Conservation (phyloP, 2,888 invertebrate species). For the Himalopsyche kuldschensis region DNA sequence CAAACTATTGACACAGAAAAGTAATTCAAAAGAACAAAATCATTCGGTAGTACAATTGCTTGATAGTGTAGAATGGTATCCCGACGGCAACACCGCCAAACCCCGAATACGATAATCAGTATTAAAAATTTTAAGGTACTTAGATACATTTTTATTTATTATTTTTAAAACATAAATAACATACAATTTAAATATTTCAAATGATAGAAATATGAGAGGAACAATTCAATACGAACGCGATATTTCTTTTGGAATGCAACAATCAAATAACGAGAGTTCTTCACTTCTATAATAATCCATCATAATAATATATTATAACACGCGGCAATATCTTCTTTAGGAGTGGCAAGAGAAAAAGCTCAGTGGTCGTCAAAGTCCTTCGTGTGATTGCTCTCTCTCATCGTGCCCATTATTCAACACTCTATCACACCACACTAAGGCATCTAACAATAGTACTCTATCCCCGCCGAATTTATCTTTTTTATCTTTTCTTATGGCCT, state of each 20-base stretch:
- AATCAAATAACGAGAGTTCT: background rate
- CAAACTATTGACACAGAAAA: too few species aligned
- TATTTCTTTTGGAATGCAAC: background rate
- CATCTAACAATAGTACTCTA: conserved; percentile 23
- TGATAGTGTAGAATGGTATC: too few species aligned
- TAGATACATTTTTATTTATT: too few species aligned
- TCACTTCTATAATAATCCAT: background rate
- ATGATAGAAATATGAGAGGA: too few species aligned
- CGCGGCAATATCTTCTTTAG: background rate
- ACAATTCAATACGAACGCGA: background rate
- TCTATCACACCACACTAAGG: conserved; percentile 21
- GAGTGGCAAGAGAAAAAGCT: background rate
- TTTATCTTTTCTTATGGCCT: conserved; percentile 9
- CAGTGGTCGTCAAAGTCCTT: background rate
- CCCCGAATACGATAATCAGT: too few species aligned
- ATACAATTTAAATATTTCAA: too few species aligned
- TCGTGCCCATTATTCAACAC: conserved; percentile 27
- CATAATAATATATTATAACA: background rate
- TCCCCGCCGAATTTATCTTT: conserved; percentile 30
- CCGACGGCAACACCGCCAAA: too few species aligned
- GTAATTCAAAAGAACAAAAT: too few species aligned
- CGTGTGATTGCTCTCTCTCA: background rate
- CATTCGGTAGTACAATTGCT: too few species aligned
- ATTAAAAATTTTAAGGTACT: too few species aligned
- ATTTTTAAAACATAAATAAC: too few species aligned